Evolutionary conservation across 2,113 vertebrate genomes (phyloP).

Genomic region (Mugil cephalus): DNA sequence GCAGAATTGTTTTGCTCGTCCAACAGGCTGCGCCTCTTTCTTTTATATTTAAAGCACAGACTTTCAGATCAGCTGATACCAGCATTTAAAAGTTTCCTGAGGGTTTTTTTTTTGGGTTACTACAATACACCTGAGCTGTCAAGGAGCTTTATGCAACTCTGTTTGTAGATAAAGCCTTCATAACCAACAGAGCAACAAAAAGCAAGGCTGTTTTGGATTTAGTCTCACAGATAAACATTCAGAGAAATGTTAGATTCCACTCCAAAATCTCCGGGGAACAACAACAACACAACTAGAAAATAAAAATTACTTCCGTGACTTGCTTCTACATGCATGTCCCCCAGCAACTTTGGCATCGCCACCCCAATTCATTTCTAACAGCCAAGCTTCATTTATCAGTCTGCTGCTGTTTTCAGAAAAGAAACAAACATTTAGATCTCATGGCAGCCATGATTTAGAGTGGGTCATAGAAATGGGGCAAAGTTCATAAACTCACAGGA

Average conservation of each 20-base stretch:
- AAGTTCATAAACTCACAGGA: conserved; percentile 62
- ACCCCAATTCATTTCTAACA: not conserved
- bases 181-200: conserved; percentile 9
- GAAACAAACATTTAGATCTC: not conserved
- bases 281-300: not conserved
- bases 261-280: not conserved
- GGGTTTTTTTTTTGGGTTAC: not conserved
- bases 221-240: not conserved
- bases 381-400: too few relatives aligned
- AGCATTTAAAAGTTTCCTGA: not conserved
- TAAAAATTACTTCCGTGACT: not conserved
- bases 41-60: not conserved
- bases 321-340: not conserved
- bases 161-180: conserved; percentile 7
- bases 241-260: conserved; percentile 2
- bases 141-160: not conserved
- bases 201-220: conserved; percentile 3
- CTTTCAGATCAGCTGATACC: conserved; percentile 7
- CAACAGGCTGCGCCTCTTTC: not conserved
- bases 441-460: conserved; percentile 16
- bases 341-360: not conserved
- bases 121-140: conserved; percentile 8
- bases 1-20: conserved; percentile 4
- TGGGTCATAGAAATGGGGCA: conserved; percentile 56
- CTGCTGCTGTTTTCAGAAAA: not conserved